Evolutionary conservation across 2,888 invertebrate genomes (phyloP), one percentile per base, ranked within the genome.

Genomic region (Coelinius sp.): DNA sequence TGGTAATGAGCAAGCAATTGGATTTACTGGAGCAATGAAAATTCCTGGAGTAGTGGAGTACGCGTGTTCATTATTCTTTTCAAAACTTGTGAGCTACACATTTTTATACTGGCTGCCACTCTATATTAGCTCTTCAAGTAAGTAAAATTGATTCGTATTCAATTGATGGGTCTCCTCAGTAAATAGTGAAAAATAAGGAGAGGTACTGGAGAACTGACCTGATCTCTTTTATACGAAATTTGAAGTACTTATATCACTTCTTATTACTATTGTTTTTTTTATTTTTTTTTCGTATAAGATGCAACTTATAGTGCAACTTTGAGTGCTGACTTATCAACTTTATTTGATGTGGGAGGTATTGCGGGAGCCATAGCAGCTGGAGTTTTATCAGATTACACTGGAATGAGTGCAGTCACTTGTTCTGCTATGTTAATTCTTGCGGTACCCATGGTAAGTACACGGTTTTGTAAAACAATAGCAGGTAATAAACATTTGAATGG

Each of bases 31-130:
- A 72, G 98, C 98, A 31, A 88, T 96, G 0, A 89, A 89, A 80
- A 97, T 98, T 83, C 97, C 98, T 0, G 98, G 98, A 31, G 98
- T 99, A 1, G 79, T 97, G 2, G 97, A 98, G 89, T 99, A 95
- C 89, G 96, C 98, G 0, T 86, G 98, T 52, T 96, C 96, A 52
- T 90, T 98, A 46, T 98, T 98, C 89, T 98, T 98, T 88, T 95
- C 97, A 12, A 99, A 99, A 88, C 91, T 98, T 44, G 98, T 98
- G 82, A 96, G 96, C 87, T 98, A 99, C 85, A 98, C 98, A 73
- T 98, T 98, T 89, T 91, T 98, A 63, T 98, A 95, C 86, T 99
- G 98, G 98, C 90, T 99, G 83, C 98, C 98, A 22, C 88, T 93
- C 3, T 98, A 97, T 83, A 96, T 99, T 73, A 92, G 93, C 75